phyloP scores from a whole-genome alignment of 2,797 vertebrate species.

The Gallinago nigripennis region DNA sequence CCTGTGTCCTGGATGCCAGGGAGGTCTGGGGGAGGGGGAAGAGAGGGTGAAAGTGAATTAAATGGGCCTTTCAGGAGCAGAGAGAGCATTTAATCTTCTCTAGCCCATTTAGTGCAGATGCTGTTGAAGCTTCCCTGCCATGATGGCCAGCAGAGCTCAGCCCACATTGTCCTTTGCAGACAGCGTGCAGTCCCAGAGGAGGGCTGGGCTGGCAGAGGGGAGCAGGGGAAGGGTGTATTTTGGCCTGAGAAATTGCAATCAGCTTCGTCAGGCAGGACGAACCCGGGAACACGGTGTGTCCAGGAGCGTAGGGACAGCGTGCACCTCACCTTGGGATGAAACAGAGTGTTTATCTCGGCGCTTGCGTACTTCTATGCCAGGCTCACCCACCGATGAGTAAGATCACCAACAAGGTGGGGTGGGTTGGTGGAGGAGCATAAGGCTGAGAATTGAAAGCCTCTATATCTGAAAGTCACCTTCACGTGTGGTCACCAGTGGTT shows the following conservation, averaged over 20 bases:
- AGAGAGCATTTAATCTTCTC: constrained; percentile 45
- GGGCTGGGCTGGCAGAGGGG: neutral
- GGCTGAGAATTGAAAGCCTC: neutral
- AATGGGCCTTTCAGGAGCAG: constrained; percentile 53
- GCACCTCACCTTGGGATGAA: neutral
- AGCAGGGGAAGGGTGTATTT: neutral
- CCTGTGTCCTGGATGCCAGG: constrained; percentile 54
- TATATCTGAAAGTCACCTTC: neutral
- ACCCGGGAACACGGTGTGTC: neutral
- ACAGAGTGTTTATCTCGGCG: neutral
- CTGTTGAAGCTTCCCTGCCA: neutral
- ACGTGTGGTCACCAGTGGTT: neutral
- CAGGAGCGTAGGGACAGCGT: rapidly evolving
- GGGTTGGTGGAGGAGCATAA: neutral
- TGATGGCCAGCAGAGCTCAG: neutral
- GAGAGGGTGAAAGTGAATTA: constrained; percentile 36
- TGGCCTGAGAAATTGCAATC: neutral
- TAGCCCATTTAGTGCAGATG: neutral
- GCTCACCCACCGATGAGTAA: neutral
- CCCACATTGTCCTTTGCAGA: neutral
- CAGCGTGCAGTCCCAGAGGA: neutral
- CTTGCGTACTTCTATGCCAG: neutral
- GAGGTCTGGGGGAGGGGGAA: constrained; percentile 17
- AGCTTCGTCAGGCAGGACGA: neutral
- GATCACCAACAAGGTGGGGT: too few relatives aligned